phyloP scores from a whole-genome alignment of 2,797 vertebrate genomes.

The Poliocrania exsul region DNA sequence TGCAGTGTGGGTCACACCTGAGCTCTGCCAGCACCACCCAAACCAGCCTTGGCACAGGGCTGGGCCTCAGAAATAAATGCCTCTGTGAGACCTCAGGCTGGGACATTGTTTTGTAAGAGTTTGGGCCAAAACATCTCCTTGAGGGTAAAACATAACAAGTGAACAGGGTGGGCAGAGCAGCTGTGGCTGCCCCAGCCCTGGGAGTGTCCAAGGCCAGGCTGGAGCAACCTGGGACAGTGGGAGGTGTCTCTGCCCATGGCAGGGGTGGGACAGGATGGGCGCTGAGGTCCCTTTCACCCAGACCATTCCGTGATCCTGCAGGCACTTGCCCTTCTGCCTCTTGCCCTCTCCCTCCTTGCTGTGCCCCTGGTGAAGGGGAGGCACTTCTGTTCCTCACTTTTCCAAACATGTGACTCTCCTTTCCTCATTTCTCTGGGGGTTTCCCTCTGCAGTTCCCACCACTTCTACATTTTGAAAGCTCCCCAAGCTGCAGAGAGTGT shows the following conservation, averaged over 20 bases:
- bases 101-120: neutral
- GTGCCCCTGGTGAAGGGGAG: neutral
- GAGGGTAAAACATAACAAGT: neutral
- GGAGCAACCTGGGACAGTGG: neutral
- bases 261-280: neutral
- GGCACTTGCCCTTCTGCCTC: neutral
- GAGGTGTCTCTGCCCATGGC: neutral
- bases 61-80: neutral
- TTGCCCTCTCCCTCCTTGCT: neutral
- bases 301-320: neutral
- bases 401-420: neutral
- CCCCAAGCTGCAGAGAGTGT: neutral
- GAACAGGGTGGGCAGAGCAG: neutral
- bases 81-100: neutral
- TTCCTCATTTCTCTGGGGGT: neutral
- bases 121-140: neutral
- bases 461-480: neutral
- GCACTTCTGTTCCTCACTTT: neutral
- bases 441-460: neutral
- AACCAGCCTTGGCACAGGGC: accelerated
- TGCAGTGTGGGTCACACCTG: neutral
- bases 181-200: neutral
- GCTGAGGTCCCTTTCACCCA: neutral
- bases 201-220: neutral
- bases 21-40: neutral